Evolutionary conservation across 2,113 vertebrate genomes (phyloP), one percentile per base, ranked within the genome.

Genomic region (Eurystomus gularis): DNA sequence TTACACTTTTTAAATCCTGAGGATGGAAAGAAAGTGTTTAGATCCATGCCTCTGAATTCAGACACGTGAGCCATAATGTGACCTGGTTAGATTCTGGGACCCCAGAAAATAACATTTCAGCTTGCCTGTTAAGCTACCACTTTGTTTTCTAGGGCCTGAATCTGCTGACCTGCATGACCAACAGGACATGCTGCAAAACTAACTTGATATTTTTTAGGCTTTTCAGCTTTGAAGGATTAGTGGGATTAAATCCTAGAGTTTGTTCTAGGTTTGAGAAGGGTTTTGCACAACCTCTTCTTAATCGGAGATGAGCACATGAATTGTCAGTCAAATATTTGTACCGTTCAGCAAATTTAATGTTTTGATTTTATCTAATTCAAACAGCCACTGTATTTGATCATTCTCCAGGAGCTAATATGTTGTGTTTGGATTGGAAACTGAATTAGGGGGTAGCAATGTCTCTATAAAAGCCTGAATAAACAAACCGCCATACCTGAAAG

Each of bases 311-410:
- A 91, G 61, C 60, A 79, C 91, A 93, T 86, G 82, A 80, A 87
- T 95, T 95, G 81, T 82, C 88, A 87, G 72, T 87, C 76, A 96
- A 95, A 93, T 96, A 94, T 96, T 95, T 94, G 57, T 93, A 62
- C 68, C 14, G 0, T 84, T 94, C 65, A 86, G 65, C 52, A 82
- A 72, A 94, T 84, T 52, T 71, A 61, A 84, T 90, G 49, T 76
- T 94, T 92, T 93, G 86, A 88, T 94, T 93, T 86, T 88, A 93
- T 93, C 92, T 82, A 86, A 52, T 86, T 90, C 73, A 86, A 93
- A 81, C 80, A 93, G 52, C 20, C 65, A n/a, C 72, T 86, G 40
- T 94, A 93, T 95, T 95, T 95, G 92, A 93, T 71, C 68, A 76
- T 75, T 90, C 69, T 82, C 40, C 42, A 81, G 68, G 40, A 83